Conservation (phyloP, 1,140 invertebrate genomes). For the Drosophila equinoxialis region DNA sequence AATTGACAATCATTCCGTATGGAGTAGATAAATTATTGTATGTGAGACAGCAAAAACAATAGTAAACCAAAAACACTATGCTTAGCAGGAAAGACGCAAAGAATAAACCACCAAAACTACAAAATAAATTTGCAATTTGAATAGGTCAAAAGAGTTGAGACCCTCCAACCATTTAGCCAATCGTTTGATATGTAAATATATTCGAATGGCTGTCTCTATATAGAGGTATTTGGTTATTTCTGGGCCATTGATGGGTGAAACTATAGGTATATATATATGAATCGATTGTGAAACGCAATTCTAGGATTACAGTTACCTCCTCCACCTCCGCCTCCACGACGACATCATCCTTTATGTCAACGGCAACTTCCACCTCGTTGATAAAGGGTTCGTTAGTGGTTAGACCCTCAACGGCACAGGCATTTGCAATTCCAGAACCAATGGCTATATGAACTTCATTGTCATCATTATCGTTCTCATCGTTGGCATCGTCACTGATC, state of each 20-base stretch:
- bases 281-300: too few species aligned
- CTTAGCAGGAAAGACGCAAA: slow-evolving; percentile 2
- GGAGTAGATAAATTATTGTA: too few species aligned
- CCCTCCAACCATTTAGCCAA: slow-evolving; percentile 52
- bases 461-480: slow-evolving; percentile 47
- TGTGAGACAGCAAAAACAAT: not conserved
- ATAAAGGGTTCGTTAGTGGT: slow-evolving; percentile 58
- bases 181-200: slow-evolving; percentile 61
- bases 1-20: not conserved
- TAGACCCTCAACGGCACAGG: slow-evolving; percentile 66
- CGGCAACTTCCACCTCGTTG: slow-evolving; percentile 62
- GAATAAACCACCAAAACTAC: not conserved
- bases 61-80: slow-evolving; percentile 6
- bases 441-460: slow-evolving; percentile 37
- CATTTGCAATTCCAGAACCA: slow-evolving; percentile 41
- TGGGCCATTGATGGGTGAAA: slow-evolving; percentile 30
- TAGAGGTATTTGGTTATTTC: slow-evolving; percentile 30
- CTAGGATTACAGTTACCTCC: slow-evolving; percentile 67
- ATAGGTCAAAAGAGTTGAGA: slow-evolving; percentile 44
- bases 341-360: not conserved
- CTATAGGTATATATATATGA: slow-evolving; percentile 26
- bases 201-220: slow-evolving; percentile 10
- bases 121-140: slow-evolving; percentile 29
- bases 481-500: slow-evolving; percentile 34
- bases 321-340: slow-evolving; percentile 30